A percentile compares a stretch with the other conserved stretches of the same genome.
Conservation (phyloP, 2,797 vertebrate species). For the Enteromius radiatus region DNA sequence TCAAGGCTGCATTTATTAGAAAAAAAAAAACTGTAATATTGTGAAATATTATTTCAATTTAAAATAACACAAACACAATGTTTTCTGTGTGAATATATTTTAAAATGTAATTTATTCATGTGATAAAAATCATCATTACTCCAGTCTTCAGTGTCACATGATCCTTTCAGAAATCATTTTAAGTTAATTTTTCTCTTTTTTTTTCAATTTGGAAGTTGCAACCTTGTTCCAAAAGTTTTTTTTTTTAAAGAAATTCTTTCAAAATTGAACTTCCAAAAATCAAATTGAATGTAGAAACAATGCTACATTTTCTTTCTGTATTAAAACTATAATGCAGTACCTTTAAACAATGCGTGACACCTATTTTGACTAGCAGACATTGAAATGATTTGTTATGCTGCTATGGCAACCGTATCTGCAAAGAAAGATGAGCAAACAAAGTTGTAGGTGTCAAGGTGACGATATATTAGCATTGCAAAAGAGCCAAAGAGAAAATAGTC, state of each 20-base stretch:
- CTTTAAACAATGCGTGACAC: not conserved
- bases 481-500: slow-evolving; percentile 24
- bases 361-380: not conserved
- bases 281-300: not conserved
- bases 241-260: not conserved
- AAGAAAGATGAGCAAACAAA: slow-evolving; percentile 58
- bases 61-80: too few species aligned
- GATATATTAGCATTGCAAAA: slow-evolving; percentile 59
- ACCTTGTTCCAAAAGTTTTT: not conserved
- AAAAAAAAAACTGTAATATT: too few species aligned
- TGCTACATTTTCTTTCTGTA: not conserved
- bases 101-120: too few species aligned
- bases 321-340: not conserved
- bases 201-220: not conserved
- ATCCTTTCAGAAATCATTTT: too few species aligned
- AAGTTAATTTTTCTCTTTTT: not conserved
- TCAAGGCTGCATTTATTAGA: too few species aligned
- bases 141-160: too few species aligned
- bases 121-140: too few species aligned
- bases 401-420: slow-evolving; percentile 65
- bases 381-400: slow-evolving; percentile 68
- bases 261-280: not conserved
- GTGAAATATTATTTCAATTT: too few species aligned
- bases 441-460: slow-evolving; percentile 52
- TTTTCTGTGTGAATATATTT: too few species aligned